Evolutionary conservation across 1,140 invertebrate species (phyloP).

Genomic region (Tyrophagus putrescentiae): DNA sequence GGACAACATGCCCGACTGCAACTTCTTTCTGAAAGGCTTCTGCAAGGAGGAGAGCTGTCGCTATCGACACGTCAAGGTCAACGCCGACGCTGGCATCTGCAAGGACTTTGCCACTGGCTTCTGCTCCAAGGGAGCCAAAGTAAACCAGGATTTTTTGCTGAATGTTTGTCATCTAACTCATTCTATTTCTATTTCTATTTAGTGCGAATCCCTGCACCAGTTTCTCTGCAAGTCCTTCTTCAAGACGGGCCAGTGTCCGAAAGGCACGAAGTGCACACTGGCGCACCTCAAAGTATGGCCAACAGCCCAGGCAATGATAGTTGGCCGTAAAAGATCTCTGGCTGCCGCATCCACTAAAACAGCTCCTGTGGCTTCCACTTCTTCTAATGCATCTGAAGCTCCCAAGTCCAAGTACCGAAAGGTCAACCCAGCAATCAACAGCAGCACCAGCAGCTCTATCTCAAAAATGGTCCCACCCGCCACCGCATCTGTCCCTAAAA

Average conservation of each 20-base stretch:
- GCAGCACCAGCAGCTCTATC: no score
- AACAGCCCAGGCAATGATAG: neutral
- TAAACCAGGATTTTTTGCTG: slow-evolving; percentile 30
- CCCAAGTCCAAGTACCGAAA: neutral
- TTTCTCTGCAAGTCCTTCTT: slow-evolving; percentile 18
- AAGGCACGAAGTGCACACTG: slow-evolving; percentile 21
- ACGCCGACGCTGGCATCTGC: slow-evolving; percentile 58
- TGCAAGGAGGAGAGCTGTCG: slow-evolving; percentile 63
- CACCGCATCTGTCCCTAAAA: neutral
- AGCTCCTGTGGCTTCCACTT: neutral
- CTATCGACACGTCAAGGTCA: slow-evolving; percentile 76
- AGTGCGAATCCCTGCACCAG: slow-evolving; percentile 23
- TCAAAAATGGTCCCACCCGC: neutral
- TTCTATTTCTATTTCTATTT: slow-evolving; percentile 4
- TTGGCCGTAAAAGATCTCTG: neutral
- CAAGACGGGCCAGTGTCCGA: slow-evolving; percentile 19
- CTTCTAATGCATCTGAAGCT: neutral
- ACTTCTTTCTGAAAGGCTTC: slow-evolving; percentile 63
- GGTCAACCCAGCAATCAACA: neutral
- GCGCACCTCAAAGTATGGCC: neutral
- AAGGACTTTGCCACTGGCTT: slow-evolving; percentile 64
- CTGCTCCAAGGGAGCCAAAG: slow-evolving; percentile 56
- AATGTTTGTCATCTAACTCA: neutral
- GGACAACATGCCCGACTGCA: slow-evolving; percentile 83
- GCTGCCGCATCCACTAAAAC: neutral